Evolutionary conservation across 2,113 vertebrate genomes (phyloP), one percentile per base, ranked within the genome.

Genomic region (Theropithecus gelada): DNA sequence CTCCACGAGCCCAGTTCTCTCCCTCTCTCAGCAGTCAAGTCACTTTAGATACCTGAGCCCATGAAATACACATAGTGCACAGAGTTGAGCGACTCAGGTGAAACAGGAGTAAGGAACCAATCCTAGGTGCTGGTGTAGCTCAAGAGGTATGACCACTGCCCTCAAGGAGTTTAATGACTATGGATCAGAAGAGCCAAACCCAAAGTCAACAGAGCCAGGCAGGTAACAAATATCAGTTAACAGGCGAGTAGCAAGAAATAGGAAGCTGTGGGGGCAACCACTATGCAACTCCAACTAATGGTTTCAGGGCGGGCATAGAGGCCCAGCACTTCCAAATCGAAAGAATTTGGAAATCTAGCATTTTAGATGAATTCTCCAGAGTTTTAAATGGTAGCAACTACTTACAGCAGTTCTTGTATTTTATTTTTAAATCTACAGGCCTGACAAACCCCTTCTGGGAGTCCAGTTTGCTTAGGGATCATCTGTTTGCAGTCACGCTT

Each of bases 11-110:
- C 55, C 45, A 23, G 17, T 27, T 82, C 89, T 66, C 0, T 35
- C 6, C 32, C 14, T 81, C 55, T 64, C 66, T 75, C 32, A 35
- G 11, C 38, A 38, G 43, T 50, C 38, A 48, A 16, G 72, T 68
- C 40, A 64, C 27, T 0, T 25, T 66, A 20, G n/a, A 40, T 70
- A 0, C n/a, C 50, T 70, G 64, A 86, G 43, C 64, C n/a, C 52
- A 3, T 9, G 38, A 48, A 43, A 20, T 3, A 2, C 8, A 2
- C 12, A 0, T 18, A n/a, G 12, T 2, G 1, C 8, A 6, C 23
- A 3, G 18, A 59, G 38, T 14, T 83, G 52, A 89, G 5, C 23
- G 81, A 66, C 57, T 64, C 30, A 2, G 9, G 17, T 25, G 64
- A 80, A 55, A 7, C 1, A 45, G n/a, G 14, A 12, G 35, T 72